These are phyloP conservation scores for Cephalopachus bancanus DNA, from an alignment of 2,797 vertebrate species.

Conservation along the genomic window DNA sequence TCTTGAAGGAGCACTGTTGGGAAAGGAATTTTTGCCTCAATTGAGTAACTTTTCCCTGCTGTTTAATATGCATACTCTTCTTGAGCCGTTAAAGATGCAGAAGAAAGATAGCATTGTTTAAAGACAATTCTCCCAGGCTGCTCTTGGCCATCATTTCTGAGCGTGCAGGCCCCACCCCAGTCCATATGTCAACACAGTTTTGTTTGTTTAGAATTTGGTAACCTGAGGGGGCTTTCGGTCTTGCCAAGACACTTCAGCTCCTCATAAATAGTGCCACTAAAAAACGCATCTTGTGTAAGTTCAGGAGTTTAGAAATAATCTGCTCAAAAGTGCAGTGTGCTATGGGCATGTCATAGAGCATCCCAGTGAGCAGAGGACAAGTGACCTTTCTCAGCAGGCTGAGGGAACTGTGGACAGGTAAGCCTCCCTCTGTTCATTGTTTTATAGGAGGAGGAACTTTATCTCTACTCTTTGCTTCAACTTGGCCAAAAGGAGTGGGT, in stretches of 20 bases:
- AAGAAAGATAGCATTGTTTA: constrained; percentile 83
- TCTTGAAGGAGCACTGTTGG: constrained; percentile 40
- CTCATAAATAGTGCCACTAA: constrained; percentile 37
- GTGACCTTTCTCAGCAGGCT: not conserved
- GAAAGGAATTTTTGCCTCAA: constrained; percentile 71
- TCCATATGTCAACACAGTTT: constrained; percentile 58
- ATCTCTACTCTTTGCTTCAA: not conserved
- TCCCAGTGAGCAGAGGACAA: not conserved
- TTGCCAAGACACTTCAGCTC: constrained; percentile 49
- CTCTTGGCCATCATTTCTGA: constrained; percentile 63
- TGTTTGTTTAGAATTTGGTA: constrained; percentile 70
- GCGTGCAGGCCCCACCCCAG: not conserved
- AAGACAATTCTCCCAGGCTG: constrained; percentile 64
- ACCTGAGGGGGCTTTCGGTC: constrained; percentile 46
- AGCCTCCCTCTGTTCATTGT: not conserved
- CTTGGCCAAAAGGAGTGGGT: constrained; percentile 8
- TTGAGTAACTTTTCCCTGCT: constrained; percentile 64
- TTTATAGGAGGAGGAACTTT: constrained; percentile 4
- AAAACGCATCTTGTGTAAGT: constrained; percentile 50
- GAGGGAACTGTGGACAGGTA: not conserved
- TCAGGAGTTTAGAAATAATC: constrained; percentile 46
- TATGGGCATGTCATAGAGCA: not conserved
- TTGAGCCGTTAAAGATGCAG: constrained; percentile 60
- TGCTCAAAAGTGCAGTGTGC: not conserved
- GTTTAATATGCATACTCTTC: constrained; percentile 59